Percentiles rank a stretch among this genome's conserved stretches.
These are phyloP conservation scores for Chrysochloris asiatica DNA, from an alignment of 2,113 vertebrate genomes.

Conservation along the genomic window DNA sequence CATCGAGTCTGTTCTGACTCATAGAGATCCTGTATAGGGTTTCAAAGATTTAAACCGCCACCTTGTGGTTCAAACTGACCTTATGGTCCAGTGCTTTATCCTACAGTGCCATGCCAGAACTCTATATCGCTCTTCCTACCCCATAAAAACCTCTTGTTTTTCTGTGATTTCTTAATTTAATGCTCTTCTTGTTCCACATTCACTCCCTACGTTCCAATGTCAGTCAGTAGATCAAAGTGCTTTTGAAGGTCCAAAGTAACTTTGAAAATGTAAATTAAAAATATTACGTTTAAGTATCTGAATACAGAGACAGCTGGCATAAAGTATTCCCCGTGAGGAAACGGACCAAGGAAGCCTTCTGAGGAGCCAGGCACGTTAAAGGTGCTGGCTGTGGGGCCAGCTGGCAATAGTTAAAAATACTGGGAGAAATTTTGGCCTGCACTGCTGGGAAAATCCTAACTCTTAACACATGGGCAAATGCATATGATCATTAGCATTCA, in stretches of 20 bases:
- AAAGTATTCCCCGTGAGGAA: not conserved
- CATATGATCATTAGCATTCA: not conserved
- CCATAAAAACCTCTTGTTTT: not conserved
- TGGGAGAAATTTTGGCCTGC: not conserved
- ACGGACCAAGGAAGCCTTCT: not conserved
- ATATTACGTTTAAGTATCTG: not conserved
- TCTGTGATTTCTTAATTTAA: not conserved
- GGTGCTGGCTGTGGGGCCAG: not conserved
- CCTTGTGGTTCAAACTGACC: no score
- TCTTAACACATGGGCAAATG: not conserved
- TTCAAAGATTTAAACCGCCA: no score
- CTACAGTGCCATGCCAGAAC: no score
- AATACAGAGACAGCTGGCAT: not conserved
- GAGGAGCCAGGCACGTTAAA: not conserved
- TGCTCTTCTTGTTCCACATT: no score
- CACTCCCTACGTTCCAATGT: no score
- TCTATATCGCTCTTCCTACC: not conserved
- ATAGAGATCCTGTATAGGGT: no score
- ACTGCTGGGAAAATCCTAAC: not conserved
- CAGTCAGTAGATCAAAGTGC: not conserved
- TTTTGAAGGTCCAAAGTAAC: not conserved
- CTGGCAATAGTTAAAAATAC: not conserved
- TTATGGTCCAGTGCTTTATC: no score
- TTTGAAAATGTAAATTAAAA: not conserved
- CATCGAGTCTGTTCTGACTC: no score